These are phyloP conservation scores for Greenwoodochromis staneri DNA, from an alignment of 2,113 vertebrate species.

Conservation along the genomic window DNA sequence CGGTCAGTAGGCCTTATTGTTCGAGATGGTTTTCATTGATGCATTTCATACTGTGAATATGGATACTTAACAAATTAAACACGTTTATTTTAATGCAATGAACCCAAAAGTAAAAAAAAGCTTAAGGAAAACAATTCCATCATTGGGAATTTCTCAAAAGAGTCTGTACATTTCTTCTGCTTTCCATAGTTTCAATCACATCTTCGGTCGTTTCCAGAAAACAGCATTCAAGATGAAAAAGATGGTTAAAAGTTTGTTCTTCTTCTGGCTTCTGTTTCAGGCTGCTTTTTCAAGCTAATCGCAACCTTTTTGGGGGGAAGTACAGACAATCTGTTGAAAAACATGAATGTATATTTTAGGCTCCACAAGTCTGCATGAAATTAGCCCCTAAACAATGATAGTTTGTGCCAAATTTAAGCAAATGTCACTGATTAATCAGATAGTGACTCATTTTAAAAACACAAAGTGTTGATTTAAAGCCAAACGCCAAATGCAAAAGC, in stretches of 20 bases:
- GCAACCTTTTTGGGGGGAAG: neutral
- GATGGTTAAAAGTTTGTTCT: neutral
- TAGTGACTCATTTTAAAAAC: neutral
- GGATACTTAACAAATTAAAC: neutral
- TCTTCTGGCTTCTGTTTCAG: neutral
- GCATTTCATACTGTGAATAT: neutral
- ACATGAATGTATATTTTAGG: neutral
- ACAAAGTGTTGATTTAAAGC: neutral
- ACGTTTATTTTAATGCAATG: neutral
- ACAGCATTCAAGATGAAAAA: neutral
- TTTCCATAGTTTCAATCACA: neutral
- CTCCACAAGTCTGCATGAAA: neutral
- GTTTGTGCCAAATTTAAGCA: neutral
- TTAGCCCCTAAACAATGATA: neutral
- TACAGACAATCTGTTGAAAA: neutral
- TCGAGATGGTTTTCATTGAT: neutral
- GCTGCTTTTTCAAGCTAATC: neutral
- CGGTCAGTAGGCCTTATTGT: neutral
- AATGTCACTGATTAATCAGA: neutral
- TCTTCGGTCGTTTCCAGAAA: neutral
- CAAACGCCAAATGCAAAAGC: neutral
- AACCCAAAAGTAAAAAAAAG: neutral
- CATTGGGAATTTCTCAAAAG: neutral
- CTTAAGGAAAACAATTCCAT: neutral
- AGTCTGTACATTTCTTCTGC: neutral